Percentiles rank a stretch among this genome's conserved stretches.
phyloP scores from a whole-genome alignment of 2,797 vertebrate species.

The Pseudocheirus occidentalis region DNA sequence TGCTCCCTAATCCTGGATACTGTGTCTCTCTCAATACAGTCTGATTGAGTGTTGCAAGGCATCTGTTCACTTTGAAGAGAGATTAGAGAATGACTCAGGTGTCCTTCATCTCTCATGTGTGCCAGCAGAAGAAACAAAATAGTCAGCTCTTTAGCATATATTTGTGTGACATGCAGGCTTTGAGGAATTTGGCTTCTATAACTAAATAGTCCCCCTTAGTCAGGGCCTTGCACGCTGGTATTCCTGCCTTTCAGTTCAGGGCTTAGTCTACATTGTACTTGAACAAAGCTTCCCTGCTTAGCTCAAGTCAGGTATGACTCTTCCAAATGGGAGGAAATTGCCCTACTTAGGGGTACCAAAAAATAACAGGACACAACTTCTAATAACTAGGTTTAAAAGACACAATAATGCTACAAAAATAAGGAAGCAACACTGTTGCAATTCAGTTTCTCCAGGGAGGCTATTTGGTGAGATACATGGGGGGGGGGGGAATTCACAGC shows the following conservation, averaged over 20 bases:
- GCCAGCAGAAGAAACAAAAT: background rate
- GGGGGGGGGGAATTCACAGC: background rate
- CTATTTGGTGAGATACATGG: background rate
- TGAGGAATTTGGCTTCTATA: background rate
- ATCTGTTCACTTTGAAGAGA: background rate
- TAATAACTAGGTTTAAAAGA: background rate
- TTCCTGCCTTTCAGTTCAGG: background rate
- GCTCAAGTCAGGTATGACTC: background rate
- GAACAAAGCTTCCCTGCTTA: background rate
- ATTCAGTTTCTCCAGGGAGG: background rate
- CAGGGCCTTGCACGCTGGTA: background rate
- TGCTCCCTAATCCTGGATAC: background rate
- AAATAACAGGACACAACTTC: background rate
- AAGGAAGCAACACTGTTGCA: background rate
- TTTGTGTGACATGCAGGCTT: background rate
- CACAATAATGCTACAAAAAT: background rate
- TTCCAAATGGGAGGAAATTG: background rate
- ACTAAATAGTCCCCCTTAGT: background rate
- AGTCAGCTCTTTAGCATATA: background rate
- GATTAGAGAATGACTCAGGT: background rate
- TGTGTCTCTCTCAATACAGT: background rate
- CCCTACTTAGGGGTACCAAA: background rate
- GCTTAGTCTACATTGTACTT: background rate
- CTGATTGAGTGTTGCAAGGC: background rate
- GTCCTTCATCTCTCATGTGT: background rate